Evolutionary conservation across 2,888 invertebrate genomes (phyloP), one percentile per base, ranked within the genome.

Genomic region (Pseudococcus jackbeardsleyi): DNA sequence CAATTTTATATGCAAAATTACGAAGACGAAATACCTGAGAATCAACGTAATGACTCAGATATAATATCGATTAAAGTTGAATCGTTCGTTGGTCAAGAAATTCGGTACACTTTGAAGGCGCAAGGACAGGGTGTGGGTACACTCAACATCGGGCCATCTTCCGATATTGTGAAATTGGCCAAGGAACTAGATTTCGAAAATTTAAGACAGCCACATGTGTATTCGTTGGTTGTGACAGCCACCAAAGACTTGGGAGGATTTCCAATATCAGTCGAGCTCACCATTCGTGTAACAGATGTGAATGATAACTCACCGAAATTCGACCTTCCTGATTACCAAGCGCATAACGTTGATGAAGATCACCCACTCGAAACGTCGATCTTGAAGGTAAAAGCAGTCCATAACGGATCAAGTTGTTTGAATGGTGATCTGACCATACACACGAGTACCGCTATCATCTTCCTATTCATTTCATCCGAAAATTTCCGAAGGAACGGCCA

Each of bases 241-340:
- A 98, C 98, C 0, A 98, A 99, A 92, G 98, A 98, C 92, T 98
- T 97, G n/a, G 98, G 98, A 86, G 98, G 98, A 89, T 98, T 98
- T 92, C 97, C 97, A 33, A 98, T 97, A 39, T 96, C 97, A 77
- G 97, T 98, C 90, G 98, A 98, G 97, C 92, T 98, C 84, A 98
- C 97, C 4, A 97, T 98, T 90, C 95, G 97, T 90, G 98, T 99
- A 79, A 96, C 96, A 8, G 99, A 99, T 92, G 97, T 98, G 77
- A 99, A 99, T 91, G 99, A 99, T 92, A 99, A 99, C 92, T 96
- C 97, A 11, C 99, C 99, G 0, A 97, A 97, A 92, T 98, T 97
- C 91, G 98, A 98, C 92, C 92, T 99, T 90, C 98, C 98, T 0
- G 97, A 99, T 92, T 99, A 99, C 92, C 98, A 98, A 92, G 97